A percentile compares a stretch with the other conserved stretches of the same genome.
Evolutionary conservation across 2,888 invertebrate species (phyloP).

Genomic region (Drosophila prolongata): DNA sequence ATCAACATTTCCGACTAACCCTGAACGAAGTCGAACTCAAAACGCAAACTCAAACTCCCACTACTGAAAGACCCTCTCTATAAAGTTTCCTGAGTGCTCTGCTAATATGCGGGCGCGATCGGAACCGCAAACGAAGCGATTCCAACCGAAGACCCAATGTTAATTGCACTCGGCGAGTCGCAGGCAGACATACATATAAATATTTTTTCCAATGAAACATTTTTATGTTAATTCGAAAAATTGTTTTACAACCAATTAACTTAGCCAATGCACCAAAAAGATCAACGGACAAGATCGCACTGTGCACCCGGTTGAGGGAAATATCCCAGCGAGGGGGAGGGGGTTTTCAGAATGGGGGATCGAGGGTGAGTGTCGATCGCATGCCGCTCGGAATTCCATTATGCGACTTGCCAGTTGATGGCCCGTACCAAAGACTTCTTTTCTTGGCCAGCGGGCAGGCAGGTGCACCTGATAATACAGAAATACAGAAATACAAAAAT

Average conservation of each 20-base stretch:
- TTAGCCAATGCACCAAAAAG: conserved; percentile 81
- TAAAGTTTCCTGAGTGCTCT: conserved; percentile 3
- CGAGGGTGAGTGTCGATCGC: conserved; percentile 52
- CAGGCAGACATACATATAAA: conserved; percentile 21
- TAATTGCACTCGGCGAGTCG: conserved; percentile 23
- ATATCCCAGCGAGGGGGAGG: conserved; percentile 8
- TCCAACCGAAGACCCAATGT: conserved; percentile 30
- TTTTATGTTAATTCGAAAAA: conserved; percentile 80
- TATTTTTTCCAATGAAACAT: conserved; percentile 78
- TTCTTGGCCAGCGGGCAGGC: conserved; percentile 68
- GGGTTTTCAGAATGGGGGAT: not conserved
- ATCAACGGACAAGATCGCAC: conserved; percentile 80
- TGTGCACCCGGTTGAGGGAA: conserved; percentile 26
- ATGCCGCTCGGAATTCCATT: conserved; percentile 71
- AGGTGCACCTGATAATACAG: conserved; percentile 46
- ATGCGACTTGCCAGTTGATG: conserved; percentile 56
- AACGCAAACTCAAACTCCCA: conserved; percentile 12
- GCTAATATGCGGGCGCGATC: conserved; percentile 46
- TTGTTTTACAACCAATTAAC: conserved; percentile 82
- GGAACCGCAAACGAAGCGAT: conserved; percentile 46
- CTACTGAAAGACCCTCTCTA: not conserved
- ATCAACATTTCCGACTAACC: conserved; percentile 29
- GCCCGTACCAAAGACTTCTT: conserved; percentile 42
- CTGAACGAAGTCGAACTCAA: conserved; percentile 1
- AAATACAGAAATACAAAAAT: not conserved